These are phyloP conservation scores for zebrafish (Danio rerio) DNA, from an alignment of 2,113 vertebrate species.

Conservation along the genomic window DNA sequence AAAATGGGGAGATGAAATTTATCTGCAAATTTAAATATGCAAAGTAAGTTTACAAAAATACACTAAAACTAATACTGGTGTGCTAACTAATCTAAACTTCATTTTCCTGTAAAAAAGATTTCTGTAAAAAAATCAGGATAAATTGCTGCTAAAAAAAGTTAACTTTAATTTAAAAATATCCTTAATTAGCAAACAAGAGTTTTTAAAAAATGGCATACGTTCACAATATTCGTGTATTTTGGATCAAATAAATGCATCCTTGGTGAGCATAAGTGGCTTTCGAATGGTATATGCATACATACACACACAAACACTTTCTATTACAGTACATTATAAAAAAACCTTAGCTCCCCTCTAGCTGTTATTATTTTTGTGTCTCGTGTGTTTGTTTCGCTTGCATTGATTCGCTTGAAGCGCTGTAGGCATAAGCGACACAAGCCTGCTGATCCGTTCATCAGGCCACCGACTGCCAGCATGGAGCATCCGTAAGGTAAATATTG, in stretches of 20 bases:
- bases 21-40: no score
- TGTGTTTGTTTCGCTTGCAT: background rate
- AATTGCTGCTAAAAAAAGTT: no score
- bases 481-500: constrained; percentile 57
- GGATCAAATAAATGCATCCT: background rate
- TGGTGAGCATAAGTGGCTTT: background rate
- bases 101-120: no score
- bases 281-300: background rate
- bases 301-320: background rate
- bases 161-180: no score
- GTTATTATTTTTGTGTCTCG: constrained; percentile 21
- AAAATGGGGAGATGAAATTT: no score
- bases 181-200: no score
- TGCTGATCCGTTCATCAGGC: background rate
- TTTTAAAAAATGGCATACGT: no score
- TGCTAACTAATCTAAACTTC: no score
- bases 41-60: no score
- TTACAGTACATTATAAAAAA: constrained; percentile 18
- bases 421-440: constrained; percentile 1
- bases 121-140: no score
- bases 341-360: constrained; percentile 2
- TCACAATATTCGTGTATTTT: background rate
- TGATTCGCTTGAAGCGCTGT: background rate
- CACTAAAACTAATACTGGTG: no score
- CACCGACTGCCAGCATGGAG: constrained; percentile 10